Percentiles rank a stretch among this genome's conserved stretches.
Evolutionary conservation across 1,140 invertebrate species (phyloP).

Genomic region (Rhagoletis zephyria): DNA sequence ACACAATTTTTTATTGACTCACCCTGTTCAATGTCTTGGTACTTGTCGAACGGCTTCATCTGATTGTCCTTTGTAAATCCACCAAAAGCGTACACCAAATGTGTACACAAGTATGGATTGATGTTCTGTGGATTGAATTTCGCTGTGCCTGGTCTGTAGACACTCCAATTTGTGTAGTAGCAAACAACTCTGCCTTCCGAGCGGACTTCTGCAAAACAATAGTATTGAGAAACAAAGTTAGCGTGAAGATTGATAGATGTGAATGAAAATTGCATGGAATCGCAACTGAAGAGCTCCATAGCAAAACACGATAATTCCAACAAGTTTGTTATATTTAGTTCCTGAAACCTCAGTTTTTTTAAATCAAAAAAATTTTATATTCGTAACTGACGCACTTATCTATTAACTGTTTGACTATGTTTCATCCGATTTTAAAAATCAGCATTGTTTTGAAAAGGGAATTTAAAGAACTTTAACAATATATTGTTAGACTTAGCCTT

Average conservation of each 20-base stretch:
- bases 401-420: too few species aligned
- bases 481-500: too few species aligned
- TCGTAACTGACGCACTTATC: too few species aligned
- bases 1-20: conserved; percentile 61
- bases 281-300: too few species aligned
- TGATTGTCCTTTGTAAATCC: conserved; percentile 92
- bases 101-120: conserved; percentile 95
- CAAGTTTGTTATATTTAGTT: too few species aligned
- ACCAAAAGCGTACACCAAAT: conserved; percentile 94
- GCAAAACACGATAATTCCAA: too few species aligned
- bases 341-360: too few species aligned
- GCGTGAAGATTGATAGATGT: not conserved
- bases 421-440: too few species aligned
- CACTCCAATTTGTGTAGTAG: conserved; percentile 96
- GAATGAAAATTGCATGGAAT: too few species aligned
- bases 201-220: conserved; percentile 58
- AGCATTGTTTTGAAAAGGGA: too few species aligned
- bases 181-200: conserved; percentile 84
- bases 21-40: conserved; percentile 96
- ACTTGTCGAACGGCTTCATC: conserved; percentile 92
- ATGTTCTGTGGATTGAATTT: conserved; percentile 96
- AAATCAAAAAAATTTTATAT: too few species aligned
- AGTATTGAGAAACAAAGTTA: not conserved
- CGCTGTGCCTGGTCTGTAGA: conserved; percentile 88
- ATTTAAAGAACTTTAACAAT: too few species aligned